phyloP scores from a whole-genome alignment of 2,888 invertebrate genomes.

The Parnassius glacialis region DNA sequence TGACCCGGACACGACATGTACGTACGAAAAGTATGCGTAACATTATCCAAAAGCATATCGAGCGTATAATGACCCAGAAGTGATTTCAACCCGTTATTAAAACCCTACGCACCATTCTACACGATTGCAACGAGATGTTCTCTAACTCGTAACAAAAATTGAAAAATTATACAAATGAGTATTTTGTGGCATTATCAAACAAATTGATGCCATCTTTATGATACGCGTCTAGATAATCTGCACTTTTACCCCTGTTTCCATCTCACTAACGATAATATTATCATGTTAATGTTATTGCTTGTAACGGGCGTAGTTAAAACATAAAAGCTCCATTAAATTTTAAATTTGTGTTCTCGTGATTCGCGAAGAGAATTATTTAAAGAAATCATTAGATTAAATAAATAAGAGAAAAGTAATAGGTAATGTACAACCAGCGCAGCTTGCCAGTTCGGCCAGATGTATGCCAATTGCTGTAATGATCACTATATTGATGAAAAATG shows the following conservation, averaged over 20 bases:
- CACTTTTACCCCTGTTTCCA: conserved; percentile 70
- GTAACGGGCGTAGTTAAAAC: conserved; percentile 42
- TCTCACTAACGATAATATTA: conserved; percentile 63
- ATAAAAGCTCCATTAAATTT: conserved; percentile 10
- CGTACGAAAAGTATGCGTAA: too few species aligned
- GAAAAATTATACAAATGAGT: conserved; percentile 68
- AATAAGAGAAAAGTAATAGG: too few species aligned
- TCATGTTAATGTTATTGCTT: conserved; percentile 57
- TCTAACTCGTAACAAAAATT: conserved; percentile 45
- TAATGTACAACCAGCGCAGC: too few species aligned
- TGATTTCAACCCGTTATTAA: conserved; percentile 36
- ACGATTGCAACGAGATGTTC: conserved; percentile 31
- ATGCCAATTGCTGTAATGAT: too few species aligned
- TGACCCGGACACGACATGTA: too few species aligned
- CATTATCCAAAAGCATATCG: too few species aligned
- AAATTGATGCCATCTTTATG: conserved; percentile 45
- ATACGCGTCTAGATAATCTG: conserved; percentile 51
- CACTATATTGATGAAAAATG: too few species aligned
- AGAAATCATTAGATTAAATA: too few species aligned
- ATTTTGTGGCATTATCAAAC: conserved; percentile 50
- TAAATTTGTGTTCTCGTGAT: too few species aligned
- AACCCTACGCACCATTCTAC: conserved; percentile 25
- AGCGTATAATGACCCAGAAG: conserved; percentile 12
- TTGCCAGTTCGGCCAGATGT: too few species aligned
- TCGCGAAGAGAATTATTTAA: too few species aligned